Conservation (phyloP, 2,888 invertebrate species). For the Ormyrus rosae region DNA sequence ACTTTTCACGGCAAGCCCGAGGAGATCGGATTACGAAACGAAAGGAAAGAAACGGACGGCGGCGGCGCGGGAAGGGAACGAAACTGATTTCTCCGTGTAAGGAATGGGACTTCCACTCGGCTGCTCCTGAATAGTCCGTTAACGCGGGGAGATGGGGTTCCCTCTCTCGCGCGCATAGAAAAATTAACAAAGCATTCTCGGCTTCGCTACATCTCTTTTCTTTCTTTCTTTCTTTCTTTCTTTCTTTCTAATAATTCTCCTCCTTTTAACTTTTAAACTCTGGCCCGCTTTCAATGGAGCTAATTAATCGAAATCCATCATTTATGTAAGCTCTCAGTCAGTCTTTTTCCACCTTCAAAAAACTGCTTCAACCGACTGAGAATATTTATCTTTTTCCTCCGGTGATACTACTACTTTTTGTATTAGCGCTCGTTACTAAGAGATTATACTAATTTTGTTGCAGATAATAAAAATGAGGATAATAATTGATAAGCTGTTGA, state of each 20-base stretch:
- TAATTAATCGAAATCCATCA: slow-evolving; percentile 46
- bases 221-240: neutral
- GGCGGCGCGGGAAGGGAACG: slow-evolving; percentile 32
- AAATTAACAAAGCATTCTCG: slow-evolving; percentile 56
- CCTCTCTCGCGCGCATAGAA: slow-evolving; percentile 51
- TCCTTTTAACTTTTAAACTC: slow-evolving; percentile 32
- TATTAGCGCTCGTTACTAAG: no score
- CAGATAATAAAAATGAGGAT: no score
- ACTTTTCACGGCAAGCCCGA: slow-evolving; percentile 5
- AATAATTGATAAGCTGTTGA: no score
- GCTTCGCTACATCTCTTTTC: slow-evolving; percentile 4
- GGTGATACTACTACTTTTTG: no score
- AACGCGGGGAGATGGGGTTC: slow-evolving; percentile 59
- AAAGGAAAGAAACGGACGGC: slow-evolving; percentile 50
- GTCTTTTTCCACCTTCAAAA: no score
- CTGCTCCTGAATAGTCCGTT: slow-evolving; percentile 68
- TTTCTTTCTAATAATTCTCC: slow-evolving; percentile 34
- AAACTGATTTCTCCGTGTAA: slow-evolving; percentile 56
- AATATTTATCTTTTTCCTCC: no score
- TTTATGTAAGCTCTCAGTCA: slow-evolving; percentile 24
- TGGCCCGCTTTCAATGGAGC: slow-evolving; percentile 30
- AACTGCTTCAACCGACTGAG: no score
- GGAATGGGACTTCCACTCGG: slow-evolving; percentile 72
- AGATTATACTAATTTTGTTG: no score
- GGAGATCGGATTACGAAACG: slow-evolving; percentile 50